Conservation (phyloP, 2,797 vertebrate genomes). For the Platyrinchus mystaceus region DNA sequence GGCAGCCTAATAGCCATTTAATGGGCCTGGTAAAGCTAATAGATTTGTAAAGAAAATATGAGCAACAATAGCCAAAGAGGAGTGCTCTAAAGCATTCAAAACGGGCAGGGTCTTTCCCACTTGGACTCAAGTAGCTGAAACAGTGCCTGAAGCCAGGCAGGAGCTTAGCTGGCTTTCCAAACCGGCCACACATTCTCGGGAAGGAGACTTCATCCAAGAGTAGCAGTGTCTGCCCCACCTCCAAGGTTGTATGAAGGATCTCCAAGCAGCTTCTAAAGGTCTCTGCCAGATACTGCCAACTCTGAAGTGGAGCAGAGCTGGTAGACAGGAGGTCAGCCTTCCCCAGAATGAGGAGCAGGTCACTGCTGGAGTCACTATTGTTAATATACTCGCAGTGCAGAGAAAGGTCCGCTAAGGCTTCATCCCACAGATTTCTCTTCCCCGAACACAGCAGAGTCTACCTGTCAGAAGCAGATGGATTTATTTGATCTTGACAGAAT, state of each 20-base stretch:
- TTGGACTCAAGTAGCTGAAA: neutral
- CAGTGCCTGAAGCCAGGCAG: neutral
- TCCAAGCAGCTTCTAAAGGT: rapidly evolving
- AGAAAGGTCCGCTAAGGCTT: neutral
- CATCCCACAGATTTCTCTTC: neutral
- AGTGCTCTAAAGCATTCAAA: conserved; percentile 18
- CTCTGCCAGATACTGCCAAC: neutral
- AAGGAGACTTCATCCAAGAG: neutral
- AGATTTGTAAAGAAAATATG: conserved; percentile 71
- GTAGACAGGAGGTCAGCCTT: neutral
- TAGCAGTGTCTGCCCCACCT: neutral
- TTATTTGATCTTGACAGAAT: conserved; percentile 43
- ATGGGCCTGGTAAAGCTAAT: conserved; percentile 63
- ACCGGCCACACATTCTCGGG: neutral
- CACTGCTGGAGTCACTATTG: neutral
- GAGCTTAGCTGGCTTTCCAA: neutral
- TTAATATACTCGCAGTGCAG: neutral
- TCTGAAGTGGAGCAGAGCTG: neutral
- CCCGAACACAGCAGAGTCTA: neutral
- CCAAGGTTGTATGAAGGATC: neutral
- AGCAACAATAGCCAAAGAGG: conserved; percentile 52
- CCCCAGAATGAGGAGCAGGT: neutral
- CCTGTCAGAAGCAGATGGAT: neutral
- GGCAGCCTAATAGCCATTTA: conserved; percentile 70
- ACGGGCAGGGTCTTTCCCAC: neutral